phyloP scores from a whole-genome alignment of 2,797 vertebrate species.

The Sebastes miniatus region DNA sequence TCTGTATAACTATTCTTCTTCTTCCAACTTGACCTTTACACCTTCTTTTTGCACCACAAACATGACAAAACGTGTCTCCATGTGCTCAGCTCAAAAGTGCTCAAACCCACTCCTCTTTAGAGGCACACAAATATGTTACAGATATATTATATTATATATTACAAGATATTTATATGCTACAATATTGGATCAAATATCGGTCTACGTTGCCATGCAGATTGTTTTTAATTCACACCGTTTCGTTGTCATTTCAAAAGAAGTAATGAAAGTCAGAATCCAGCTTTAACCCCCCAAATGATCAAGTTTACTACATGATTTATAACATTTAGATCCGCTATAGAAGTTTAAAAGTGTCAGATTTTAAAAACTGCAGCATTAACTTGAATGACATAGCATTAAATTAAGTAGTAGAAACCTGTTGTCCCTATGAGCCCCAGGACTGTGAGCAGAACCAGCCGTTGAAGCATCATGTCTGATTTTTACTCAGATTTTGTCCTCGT shows the following conservation, averaged over 20 bases:
- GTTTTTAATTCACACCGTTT: neutral
- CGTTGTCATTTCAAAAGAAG: neutral
- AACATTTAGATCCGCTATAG: neutral
- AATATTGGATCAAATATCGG: neutral
- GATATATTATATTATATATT: too few species aligned
- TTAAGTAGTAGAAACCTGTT: conserved; percentile 56
- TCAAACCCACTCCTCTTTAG: neutral
- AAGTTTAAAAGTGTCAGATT: neutral
- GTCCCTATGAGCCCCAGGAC: conserved; percentile 59
- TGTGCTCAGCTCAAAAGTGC: neutral
- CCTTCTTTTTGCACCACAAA: neutral
- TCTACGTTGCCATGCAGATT: neutral
- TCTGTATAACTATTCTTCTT: neutral
- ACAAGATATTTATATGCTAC: neutral
- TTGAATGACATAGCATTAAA: neutral
- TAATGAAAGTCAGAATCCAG: neutral
- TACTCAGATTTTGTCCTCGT: neutral
- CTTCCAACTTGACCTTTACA: neutral
- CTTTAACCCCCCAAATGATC: neutral
- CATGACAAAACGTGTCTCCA: neutral
- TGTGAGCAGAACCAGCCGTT: conserved; percentile 41
- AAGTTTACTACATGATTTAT: neutral
- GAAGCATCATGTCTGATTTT: conserved; percentile 47
- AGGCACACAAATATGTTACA: neutral
- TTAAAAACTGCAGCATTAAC: neutral